phyloP scores from a whole-genome alignment of 2,888 invertebrate genomes.

The Leptopterna dolabrata region DNA sequence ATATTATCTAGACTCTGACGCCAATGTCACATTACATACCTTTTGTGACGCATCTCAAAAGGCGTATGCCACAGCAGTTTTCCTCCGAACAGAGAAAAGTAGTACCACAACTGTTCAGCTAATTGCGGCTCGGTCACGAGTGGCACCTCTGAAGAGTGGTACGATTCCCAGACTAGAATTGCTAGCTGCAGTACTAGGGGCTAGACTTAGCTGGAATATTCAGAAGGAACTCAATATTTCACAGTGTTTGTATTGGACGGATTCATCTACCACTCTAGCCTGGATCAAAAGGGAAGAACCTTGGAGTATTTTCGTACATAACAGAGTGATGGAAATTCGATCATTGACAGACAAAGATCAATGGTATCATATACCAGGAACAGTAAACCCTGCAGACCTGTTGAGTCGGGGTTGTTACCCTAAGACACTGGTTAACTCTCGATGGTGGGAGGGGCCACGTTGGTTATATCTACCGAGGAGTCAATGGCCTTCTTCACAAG shows the following conservation, averaged over 20 bases:
- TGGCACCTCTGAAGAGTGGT: not conserved
- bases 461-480: slow-evolving; percentile 64
- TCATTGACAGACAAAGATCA: slow-evolving; percentile 52
- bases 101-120: not conserved
- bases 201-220: not conserved
- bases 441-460: slow-evolving; percentile 64
- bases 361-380: slow-evolving; percentile 64
- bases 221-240: not conserved
- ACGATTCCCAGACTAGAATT: not conserved
- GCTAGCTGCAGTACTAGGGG: not conserved
- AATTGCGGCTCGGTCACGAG: not conserved
- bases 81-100: no score
- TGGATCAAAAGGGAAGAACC: slow-evolving; percentile 63
- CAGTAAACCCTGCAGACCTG: slow-evolving; percentile 63
- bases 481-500: slow-evolving; percentile 65
- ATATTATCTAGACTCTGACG: no score
- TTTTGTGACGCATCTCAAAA: no score
- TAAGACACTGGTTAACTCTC: not conserved
- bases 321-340: slow-evolving; percentile 64
- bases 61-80: no score
- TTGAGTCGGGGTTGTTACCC: not conserved
- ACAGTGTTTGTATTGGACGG: slow-evolving; percentile 61
- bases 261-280: slow-evolving; percentile 62
- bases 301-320: slow-evolving; percentile 63
- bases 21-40: no score